Conservation (phyloP, 2,113 vertebrate species). For the Lathamus discolor region DNA sequence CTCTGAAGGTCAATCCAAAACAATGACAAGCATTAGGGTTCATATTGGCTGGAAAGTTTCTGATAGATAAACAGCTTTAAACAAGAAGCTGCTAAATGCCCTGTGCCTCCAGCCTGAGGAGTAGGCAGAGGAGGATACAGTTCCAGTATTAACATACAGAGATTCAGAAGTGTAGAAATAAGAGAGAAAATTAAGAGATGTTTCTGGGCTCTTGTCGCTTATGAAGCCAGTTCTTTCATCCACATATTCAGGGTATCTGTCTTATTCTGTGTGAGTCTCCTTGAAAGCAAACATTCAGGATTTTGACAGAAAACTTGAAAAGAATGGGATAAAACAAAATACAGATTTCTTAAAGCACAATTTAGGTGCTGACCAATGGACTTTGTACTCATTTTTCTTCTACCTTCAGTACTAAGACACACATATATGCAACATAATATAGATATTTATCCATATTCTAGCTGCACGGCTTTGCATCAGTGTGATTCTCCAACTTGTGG, state of each 20-base stretch:
- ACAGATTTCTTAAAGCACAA: background rate
- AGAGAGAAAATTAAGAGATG: background rate
- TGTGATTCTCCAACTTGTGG: background rate
- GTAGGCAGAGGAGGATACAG: fast-evolving
- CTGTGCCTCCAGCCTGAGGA: background rate
- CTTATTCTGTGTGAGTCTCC: background rate
- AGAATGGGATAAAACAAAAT: background rate
- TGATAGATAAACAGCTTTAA: background rate
- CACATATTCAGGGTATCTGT: background rate
- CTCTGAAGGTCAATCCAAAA: background rate
- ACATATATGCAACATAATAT: background rate
- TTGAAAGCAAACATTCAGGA: background rate
- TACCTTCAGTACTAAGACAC: background rate
- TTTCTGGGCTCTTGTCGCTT: background rate
- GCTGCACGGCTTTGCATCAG: background rate
- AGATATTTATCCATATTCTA: constrained; percentile 9
- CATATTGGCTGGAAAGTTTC: background rate
- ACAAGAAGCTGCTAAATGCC: background rate
- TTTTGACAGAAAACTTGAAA: background rate
- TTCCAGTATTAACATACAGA: background rate
- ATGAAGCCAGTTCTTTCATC: background rate
- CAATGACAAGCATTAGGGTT: background rate
- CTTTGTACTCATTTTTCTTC: background rate
- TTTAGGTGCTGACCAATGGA: background rate
- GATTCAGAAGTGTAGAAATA: background rate